Conservation (phyloP, 2,888 invertebrate genomes). For the Reticulitermes lucifugus region DNA sequence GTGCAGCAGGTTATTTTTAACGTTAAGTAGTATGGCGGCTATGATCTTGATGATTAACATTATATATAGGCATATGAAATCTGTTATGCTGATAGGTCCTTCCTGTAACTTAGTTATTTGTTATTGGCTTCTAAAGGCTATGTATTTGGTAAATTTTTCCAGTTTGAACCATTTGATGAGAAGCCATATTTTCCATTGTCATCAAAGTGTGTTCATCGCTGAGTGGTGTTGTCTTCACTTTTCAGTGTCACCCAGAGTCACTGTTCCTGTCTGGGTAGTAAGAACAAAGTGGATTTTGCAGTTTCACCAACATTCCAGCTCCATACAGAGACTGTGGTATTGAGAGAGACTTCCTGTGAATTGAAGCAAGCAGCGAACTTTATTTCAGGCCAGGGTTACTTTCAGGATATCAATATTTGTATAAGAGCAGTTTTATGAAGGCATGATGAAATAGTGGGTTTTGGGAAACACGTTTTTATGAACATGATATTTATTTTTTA, state of each 20-base stretch:
- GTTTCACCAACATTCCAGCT: not conserved
- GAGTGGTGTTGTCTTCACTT: not conserved
- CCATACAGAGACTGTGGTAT: not conserved
- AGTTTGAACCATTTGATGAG: not conserved
- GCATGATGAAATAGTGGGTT: not conserved
- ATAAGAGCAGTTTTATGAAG: not conserved
- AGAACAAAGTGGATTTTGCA: not conserved
- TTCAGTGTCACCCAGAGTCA: not conserved
- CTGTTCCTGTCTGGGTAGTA: not conserved
- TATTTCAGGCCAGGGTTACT: conserved; percentile 3
- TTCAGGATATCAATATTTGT: not conserved
- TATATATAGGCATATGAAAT: no score
- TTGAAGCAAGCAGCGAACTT: not conserved
- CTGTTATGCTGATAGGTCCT: no score
- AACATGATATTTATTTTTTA: not conserved
- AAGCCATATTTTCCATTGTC: no score
- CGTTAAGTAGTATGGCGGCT: not conserved
- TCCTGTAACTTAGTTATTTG: not conserved
- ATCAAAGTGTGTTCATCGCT: no score
- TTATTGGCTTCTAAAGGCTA: not conserved
- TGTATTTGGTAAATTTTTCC: not conserved
- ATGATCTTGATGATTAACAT: not conserved
- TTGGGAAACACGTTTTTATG: not conserved
- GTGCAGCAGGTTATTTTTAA: not conserved
- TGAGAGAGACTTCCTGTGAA: not conserved